Evolutionary conservation across 2,888 invertebrate species (phyloP).

Genomic region (Drosophila kokeensis): DNA sequence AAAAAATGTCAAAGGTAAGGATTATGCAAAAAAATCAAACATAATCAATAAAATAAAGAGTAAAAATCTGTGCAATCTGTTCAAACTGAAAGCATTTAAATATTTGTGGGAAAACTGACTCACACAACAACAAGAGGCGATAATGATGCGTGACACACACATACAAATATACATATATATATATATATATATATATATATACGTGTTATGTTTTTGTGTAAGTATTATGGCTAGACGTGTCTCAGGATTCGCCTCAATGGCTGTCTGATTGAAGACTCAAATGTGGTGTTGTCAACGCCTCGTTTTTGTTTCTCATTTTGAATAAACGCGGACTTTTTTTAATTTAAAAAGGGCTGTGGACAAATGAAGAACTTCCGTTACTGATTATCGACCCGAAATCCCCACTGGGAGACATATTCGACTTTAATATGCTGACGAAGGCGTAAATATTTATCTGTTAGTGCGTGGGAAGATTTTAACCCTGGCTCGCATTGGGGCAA

Average conservation of each 20-base stretch:
- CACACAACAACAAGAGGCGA: slow-evolving; percentile 48
- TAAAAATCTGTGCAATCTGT: not conserved
- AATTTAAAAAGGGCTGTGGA: slow-evolving; percentile 60
- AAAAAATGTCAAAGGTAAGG: slow-evolving; percentile 45
- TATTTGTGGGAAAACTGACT: slow-evolving; percentile 36
- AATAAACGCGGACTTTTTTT: slow-evolving; percentile 51
- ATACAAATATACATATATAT: no score
- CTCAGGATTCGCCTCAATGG: slow-evolving; percentile 76
- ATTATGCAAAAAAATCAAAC: slow-evolving; percentile 54
- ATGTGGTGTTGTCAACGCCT: slow-evolving; percentile 56
- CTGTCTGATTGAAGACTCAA: slow-evolving; percentile 78
- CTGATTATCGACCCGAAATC: slow-evolving; percentile 62
- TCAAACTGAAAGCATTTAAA: not conserved
- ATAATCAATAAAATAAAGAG: slow-evolving; percentile 51
- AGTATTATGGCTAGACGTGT: slow-evolving; percentile 63
- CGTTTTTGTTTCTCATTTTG: slow-evolving; percentile 56
- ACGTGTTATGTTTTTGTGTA: not conserved
- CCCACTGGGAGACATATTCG: slow-evolving; percentile 36
- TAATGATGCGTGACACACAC: slow-evolving; percentile 61
- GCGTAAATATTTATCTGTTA: slow-evolving; percentile 65
- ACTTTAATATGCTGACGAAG: slow-evolving; percentile 26
- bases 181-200: not conserved
- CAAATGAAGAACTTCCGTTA: slow-evolving; percentile 77
- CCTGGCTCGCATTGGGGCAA: not conserved
- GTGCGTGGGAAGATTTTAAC: slow-evolving; percentile 70